Base-by-base conservation (phyloP, 2,797 vertebrate genomes). In the Cuniculus paca region DNA sequence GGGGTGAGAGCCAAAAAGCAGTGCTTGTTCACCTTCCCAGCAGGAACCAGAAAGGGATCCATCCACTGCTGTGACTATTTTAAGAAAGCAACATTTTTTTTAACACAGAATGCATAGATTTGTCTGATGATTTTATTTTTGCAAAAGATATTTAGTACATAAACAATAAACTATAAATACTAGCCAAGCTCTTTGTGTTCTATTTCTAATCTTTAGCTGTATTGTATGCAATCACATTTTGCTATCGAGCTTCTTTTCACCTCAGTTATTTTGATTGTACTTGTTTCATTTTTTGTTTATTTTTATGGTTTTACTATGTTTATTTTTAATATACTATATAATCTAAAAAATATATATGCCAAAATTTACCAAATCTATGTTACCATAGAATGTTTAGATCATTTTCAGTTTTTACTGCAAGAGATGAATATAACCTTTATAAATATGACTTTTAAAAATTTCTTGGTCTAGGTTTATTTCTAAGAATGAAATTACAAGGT, bases 381-480 rank as follows among this genome's bases (percentile, higher is more conserved):
- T 91, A 56, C 24, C 70, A 5, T 75, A 61, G 63, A 61, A 48
- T 84, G 45, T 54, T 95, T 78, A 61, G 12, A 80, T 85, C 88
- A 48, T 72, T 87, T 96, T 74, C 86, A 87, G 3, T 86, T 95
- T 78, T 93, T 34, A 84, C 31, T 87, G 20, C 10, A 90, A 68
- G 20, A 77, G 42, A 87, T 65, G 14, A 77, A 2, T 61, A 36
- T 85, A 91, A 60, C 28, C 52, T 93, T 93, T 84, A n/a, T 65
- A 94, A 91, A 94, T 93, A 20, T 26, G 56, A n/a, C 39, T 26
- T 87, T 92, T 90, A 54, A 75, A 74, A 70, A 95, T 60, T 95
- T 90, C 72, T 61, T 82, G 45, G 34, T 87, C 95, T 91, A 85
- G 20, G 81, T 93, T 96, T 97, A 92, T 93, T 95, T 65, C 50